phyloP scores from a whole-genome alignment of 2,888 invertebrate genomes.

The Andrena chrysosceles region DNA sequence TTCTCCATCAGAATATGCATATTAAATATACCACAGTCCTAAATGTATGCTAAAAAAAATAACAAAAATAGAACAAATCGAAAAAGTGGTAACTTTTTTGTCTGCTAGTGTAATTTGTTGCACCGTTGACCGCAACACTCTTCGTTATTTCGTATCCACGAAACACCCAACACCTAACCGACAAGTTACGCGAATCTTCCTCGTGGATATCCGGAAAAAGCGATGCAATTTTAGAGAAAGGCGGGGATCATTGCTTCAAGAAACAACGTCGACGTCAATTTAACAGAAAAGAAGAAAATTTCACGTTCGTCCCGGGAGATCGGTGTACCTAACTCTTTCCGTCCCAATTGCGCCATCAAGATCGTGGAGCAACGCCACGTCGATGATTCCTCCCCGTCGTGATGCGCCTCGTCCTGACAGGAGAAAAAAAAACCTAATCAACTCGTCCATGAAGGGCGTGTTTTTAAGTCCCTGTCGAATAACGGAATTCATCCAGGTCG shows the following conservation, averaged over 20 bases:
- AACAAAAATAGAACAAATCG: too few relatives aligned
- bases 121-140: not conserved
- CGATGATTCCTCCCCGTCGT: conserved; percentile 1
- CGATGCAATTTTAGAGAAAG: not conserved
- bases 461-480: not conserved
- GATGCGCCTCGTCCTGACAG: conserved; percentile 10
- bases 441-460: not conserved
- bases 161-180: not conserved
- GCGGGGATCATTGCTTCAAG: not conserved
- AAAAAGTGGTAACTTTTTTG: too few relatives aligned
- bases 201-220: not conserved
- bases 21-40: too few relatives aligned
- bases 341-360: not conserved
- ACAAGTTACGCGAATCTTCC: not conserved
- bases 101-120: not conserved
- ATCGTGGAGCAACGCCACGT: not conserved
- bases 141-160: too few relatives aligned
- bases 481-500: conserved; percentile 7
- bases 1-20: too few relatives aligned
- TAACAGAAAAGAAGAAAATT: not conserved
- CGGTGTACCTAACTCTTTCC: not conserved
- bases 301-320: not conserved
- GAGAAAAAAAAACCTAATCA: not conserved
- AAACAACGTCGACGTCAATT: not conserved
- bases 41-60: too few relatives aligned